phyloP scores from a whole-genome alignment of 2,113 vertebrate genomes.

The Epinephelus lanceolatus region DNA sequence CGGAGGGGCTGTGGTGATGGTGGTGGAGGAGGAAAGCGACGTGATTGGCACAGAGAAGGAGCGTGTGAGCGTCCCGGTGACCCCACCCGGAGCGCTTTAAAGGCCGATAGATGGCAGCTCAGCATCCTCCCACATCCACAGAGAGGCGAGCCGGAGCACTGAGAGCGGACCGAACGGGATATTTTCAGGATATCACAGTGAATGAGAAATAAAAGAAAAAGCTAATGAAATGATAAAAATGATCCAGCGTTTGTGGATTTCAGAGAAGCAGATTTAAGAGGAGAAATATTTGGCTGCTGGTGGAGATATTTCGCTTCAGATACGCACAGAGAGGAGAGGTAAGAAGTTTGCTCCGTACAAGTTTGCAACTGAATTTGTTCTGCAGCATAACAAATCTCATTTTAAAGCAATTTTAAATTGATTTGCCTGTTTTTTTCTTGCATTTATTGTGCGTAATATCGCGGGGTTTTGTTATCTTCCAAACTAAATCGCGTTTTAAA shows the following conservation, averaged over 20 bases:
- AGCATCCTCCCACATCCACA: constrained; percentile 72
- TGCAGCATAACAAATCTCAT: not conserved
- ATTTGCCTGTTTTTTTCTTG: not conserved
- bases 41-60: constrained; percentile 90
- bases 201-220: not conserved
- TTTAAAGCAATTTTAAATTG: not conserved
- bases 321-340: constrained; percentile 46
- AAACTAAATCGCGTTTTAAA: not conserved
- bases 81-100: constrained; percentile 91
- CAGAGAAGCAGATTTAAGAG: constrained; percentile 36
- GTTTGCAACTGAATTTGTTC: not conserved
- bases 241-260: constrained; percentile 56
- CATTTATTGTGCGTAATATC: not conserved
- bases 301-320: constrained; percentile 46
- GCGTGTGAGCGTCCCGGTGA: constrained; percentile 85
- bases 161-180: constrained; percentile 30
- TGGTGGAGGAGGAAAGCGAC: constrained; percentile 25
- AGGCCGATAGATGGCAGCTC: constrained; percentile 91
- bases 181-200: constrained; percentile 26
- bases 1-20: not conserved
- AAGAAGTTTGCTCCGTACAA: constrained; percentile 57
- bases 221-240: not conserved
- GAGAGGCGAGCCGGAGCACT: constrained; percentile 18
- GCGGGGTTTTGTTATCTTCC: not conserved
- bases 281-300: not conserved